Evolutionary conservation across 2,113 vertebrate species (phyloP).

Genomic region (Strix aluco): DNA sequence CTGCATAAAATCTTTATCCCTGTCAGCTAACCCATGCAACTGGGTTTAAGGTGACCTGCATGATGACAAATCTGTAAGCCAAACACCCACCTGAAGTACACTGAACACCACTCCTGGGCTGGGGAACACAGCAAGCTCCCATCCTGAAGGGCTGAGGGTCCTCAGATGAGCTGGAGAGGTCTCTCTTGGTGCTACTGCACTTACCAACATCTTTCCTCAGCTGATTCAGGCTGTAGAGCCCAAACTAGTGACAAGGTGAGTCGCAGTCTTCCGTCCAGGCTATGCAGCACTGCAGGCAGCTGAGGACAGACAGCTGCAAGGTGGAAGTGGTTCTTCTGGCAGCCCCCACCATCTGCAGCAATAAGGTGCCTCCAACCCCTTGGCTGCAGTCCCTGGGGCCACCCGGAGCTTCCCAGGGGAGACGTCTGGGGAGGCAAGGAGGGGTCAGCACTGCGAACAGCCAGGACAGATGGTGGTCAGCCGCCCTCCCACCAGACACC

Average conservation of each 20-base stretch:
- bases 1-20: neutral
- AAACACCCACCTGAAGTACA: neutral
- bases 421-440: neutral
- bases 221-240: neutral
- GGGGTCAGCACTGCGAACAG: neutral
- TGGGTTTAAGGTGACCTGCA: neutral
- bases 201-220: neutral
- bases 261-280: neutral
- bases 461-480: neutral
- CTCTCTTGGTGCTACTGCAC: neutral
- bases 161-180: neutral
- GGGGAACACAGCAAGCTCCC: neutral
- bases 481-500: neutral
- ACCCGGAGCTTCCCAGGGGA: neutral
- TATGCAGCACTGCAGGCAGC: neutral
- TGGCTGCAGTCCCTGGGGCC: neutral
- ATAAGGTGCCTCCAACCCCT: neutral
- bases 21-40: neutral
- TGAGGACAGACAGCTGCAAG: neutral
- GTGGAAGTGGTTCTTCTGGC: neutral
- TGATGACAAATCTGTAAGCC: neutral
- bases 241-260: neutral
- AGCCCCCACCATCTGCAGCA: neutral
- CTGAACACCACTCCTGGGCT: neutral
- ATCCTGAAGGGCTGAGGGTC: neutral